Percentiles rank a stretch among this genome's conserved stretches.
Evolutionary conservation across 2,113 vertebrate species (phyloP).

Genomic region (Hydrochoerus hydrochaeris): DNA sequence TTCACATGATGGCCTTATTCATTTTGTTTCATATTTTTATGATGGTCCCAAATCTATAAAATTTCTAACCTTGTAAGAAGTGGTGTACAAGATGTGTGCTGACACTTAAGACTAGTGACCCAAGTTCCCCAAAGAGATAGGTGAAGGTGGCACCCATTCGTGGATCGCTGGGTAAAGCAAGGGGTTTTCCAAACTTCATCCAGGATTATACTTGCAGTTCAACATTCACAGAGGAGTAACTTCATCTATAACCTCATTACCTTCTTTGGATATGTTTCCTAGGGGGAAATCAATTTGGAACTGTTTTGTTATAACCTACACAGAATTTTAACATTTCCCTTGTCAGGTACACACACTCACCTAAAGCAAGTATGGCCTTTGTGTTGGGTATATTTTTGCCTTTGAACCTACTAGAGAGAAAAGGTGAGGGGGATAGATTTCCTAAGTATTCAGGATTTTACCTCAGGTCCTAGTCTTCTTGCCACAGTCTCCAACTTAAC

Average conservation of each 20-base stretch:
- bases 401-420: background rate
- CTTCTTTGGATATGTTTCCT: background rate
- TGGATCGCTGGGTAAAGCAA: background rate
- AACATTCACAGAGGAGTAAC: background rate
- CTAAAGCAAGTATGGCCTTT: background rate
- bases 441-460: background rate
- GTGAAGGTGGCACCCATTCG: background rate
- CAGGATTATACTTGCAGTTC: background rate
- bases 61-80: background rate
- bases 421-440: background rate
- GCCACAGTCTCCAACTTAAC: background rate
- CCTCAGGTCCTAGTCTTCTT: background rate
- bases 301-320: background rate
- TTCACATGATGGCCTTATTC: constrained; percentile 47
- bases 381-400: background rate
- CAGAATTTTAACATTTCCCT: background rate
- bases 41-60: constrained; percentile 7
- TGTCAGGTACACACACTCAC: background rate
- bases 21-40: constrained; percentile 49
- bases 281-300: background rate
- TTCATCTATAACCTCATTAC: background rate
- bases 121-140: background rate
- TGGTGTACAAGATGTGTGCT: background rate
- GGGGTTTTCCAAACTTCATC: constrained; percentile 54
- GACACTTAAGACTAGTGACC: background rate